phyloP scores from a whole-genome alignment of 2,888 invertebrate species.

The Archips crataeganus region DNA sequence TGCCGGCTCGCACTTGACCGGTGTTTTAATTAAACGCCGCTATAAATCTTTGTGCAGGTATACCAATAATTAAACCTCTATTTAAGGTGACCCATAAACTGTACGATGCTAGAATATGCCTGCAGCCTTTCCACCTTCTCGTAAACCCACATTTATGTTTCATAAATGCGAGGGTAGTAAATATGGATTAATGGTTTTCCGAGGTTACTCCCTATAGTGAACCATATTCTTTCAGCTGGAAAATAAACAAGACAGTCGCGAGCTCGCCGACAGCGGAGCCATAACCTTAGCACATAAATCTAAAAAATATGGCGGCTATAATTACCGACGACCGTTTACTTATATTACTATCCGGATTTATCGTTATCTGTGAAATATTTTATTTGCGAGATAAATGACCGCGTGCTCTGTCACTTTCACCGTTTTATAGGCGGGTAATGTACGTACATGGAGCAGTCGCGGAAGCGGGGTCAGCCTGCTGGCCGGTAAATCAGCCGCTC shows the following conservation, averaged over 20 bases:
- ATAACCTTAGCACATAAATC: conserved; percentile 48
- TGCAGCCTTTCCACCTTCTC: conserved; percentile 74
- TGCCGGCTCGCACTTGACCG: conserved; percentile 35
- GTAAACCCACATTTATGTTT: conserved; percentile 79
- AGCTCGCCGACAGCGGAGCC: conserved; percentile 51
- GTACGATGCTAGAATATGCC: conserved; percentile 66
- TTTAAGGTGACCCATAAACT: conserved; percentile 78
- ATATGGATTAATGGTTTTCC: conserved; percentile 80
- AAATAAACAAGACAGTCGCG: conserved; percentile 38
- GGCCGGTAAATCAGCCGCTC: conserved; percentile 37
- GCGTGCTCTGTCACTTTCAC: conserved; percentile 26
- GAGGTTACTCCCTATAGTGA: conserved; percentile 67
- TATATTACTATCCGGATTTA: conserved; percentile 34
- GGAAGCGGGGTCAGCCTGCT: not conserved
- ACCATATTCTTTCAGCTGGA: conserved; percentile 44
- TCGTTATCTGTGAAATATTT: conserved; percentile 31
- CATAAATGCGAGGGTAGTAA: conserved; percentile 80
- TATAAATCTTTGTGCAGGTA: conserved; percentile 61
- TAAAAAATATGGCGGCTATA: conserved; percentile 42
- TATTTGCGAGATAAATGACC: conserved; percentile 23
- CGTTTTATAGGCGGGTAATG: conserved; percentile 5
- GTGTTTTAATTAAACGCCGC: conserved; percentile 61
- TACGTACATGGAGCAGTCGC: conserved; percentile 33
- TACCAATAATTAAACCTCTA: conserved; percentile 69
- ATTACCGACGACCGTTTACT: conserved; percentile 34